A percentile compares a stretch with the other conserved stretches of the same genome.
phyloP scores from a whole-genome alignment of 2,888 invertebrate species.

The Patella depressa region DNA sequence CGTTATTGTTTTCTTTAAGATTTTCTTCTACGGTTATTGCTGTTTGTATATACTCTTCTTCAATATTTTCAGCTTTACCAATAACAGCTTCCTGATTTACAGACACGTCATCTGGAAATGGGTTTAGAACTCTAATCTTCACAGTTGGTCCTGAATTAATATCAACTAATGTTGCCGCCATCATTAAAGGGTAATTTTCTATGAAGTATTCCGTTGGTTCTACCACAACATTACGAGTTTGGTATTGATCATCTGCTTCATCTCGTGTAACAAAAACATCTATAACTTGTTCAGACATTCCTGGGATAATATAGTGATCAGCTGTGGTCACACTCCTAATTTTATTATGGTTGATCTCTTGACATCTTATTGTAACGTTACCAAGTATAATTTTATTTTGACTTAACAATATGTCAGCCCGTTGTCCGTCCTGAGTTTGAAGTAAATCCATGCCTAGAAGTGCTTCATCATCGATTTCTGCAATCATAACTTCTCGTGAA shows the following conservation, averaged over 20 bases:
- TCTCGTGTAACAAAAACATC: constrained; percentile 29
- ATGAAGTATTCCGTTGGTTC: constrained; percentile 27
- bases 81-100: constrained; percentile 26
- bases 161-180: constrained; percentile 34
- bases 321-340: neutral
- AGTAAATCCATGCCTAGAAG: constrained; percentile 34
- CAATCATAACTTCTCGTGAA: constrained; percentile 21
- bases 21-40: neutral
- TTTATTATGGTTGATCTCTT: neutral
- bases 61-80: constrained; percentile 27
- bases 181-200: constrained; percentile 27
- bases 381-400: constrained; percentile 17
- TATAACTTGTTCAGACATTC: constrained; percentile 10
- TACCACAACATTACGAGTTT: constrained; percentile 22
- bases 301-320: neutral
- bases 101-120: constrained; percentile 15
- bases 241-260: constrained; percentile 16
- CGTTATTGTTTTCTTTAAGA: constrained; percentile 7
- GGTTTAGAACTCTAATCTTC: constrained; percentile 35
- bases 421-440: constrained; percentile 17
- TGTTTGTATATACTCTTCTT: neutral
- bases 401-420: constrained; percentile 30
- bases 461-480: constrained; percentile 34
- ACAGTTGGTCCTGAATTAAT: constrained; percentile 21
- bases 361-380: constrained; percentile 25